These are phyloP conservation scores for Mus spicilegus DNA, from an alignment of 2,113 vertebrate species.

Conservation along the genomic window DNA sequence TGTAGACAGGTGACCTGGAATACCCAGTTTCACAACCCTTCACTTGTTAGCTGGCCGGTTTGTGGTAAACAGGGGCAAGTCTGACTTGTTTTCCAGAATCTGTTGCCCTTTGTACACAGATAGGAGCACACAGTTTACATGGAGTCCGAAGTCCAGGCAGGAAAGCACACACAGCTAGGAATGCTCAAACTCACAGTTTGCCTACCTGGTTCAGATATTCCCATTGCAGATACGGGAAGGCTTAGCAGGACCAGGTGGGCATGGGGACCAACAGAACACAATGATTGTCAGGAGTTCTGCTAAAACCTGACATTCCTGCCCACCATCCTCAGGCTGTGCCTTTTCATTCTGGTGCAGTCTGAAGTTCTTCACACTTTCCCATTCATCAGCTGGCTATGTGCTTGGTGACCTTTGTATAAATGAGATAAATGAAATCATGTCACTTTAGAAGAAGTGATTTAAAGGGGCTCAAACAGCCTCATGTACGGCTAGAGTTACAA, in stretches of 20 bases:
- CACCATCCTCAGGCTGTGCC: rapidly evolving
- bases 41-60: not conserved
- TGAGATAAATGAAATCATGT: not conserved
- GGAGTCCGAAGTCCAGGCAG: slow-evolving; percentile 53
- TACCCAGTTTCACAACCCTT: not conserved
- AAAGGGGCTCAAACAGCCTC: not conserved
- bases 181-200: slow-evolving; percentile 44
- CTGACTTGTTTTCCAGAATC: slow-evolving; percentile 75
- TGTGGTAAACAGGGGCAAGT: slow-evolving; percentile 55
- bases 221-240: rapidly evolving
- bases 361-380: not conserved
- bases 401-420: not conserved
- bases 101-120: slow-evolving; percentile 50
- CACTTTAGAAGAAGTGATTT: not conserved
- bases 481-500: not conserved
- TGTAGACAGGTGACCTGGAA: not conserved
- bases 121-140: slow-evolving; percentile 71
- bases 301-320: rapidly evolving
- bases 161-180: not conserved
- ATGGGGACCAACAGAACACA: not conserved
- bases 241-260: not conserved
- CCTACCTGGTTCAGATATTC: slow-evolving; percentile 53
- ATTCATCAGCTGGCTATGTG: not conserved
- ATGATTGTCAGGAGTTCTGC: not conserved
- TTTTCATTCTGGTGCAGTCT: not conserved